Percentiles rank a stretch among this genome's conserved stretches.
Conservation (phyloP, 1,140 invertebrate genomes). For the Leptoteleia sp. region DNA sequence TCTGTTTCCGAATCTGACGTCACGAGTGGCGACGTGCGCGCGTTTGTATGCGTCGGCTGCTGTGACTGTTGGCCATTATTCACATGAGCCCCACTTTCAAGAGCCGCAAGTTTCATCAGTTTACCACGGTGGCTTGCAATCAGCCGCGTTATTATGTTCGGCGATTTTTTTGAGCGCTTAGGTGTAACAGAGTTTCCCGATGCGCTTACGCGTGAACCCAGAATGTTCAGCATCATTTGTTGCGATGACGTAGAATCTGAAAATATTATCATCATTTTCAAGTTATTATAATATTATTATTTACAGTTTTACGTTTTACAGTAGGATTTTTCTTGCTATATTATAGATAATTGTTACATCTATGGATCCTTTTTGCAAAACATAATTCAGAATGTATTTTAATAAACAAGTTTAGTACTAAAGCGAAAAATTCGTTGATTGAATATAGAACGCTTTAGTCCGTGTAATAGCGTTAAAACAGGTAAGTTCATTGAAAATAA, state of each 20-base stretch:
- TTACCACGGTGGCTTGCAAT: constrained; percentile 77
- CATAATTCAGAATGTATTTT: too few species aligned
- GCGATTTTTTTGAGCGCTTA: constrained; percentile 73
- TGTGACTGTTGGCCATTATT: constrained; percentile 12
- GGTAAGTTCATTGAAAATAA: too few species aligned
- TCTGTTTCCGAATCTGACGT: constrained; percentile 43
- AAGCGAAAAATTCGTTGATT: too few species aligned
- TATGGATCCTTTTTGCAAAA: too few species aligned
- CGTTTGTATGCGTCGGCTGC: not conserved
- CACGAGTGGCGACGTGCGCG: not conserved
- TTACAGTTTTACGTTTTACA: too few species aligned
- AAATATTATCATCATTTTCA: constrained; percentile 4
- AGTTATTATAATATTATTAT: too few species aligned
- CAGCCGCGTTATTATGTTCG: constrained; percentile 76
- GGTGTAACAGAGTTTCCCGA: constrained; percentile 52
- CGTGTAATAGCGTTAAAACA: too few species aligned
- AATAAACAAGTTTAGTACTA: too few species aligned
- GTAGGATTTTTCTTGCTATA: too few species aligned
- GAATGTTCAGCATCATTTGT: constrained; percentile 65
- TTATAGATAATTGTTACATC: too few species aligned
- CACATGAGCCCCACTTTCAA: constrained; percentile 62
- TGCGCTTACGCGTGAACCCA: constrained; percentile 63
- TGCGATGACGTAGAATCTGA: constrained; percentile 69
- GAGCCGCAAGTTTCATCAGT: constrained; percentile 74
- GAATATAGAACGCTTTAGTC: too few species aligned